These are phyloP conservation scores for Bhutanitis thaidina DNA, from an alignment of 2,888 invertebrate genomes.

Conservation along the genomic window DNA sequence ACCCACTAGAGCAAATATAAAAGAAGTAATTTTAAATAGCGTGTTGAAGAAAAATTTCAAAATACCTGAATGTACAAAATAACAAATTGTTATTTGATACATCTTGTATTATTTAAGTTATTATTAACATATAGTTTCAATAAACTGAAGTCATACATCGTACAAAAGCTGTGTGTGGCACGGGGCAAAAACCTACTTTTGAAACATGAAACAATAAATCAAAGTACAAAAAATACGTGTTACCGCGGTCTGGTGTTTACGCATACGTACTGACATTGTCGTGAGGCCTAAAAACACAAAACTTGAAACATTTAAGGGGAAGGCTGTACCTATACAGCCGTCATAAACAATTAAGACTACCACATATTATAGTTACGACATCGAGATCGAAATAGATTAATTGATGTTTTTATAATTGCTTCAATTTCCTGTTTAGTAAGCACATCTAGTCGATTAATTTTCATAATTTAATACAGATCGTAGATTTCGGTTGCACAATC, in stretches of 20 bases:
- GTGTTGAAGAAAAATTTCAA: too few species aligned
- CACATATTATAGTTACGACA: conserved; percentile 20
- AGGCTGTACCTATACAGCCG: conserved; percentile 21
- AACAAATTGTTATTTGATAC: too few species aligned
- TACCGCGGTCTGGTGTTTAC: conserved; percentile 69
- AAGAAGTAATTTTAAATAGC: too few species aligned
- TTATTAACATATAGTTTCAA: conserved; percentile 25
- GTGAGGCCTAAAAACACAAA: conserved; percentile 50
- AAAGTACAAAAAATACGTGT: conserved; percentile 74
- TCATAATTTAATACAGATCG: conserved; percentile 17
- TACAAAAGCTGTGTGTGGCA: conserved; percentile 68
- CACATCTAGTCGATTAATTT: conserved; percentile 13
- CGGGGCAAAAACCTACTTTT: conserved; percentile 65
- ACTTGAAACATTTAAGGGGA: conserved; percentile 50
- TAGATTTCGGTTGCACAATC: conserved; percentile 22
- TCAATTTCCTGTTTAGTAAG: conserved; percentile 20
- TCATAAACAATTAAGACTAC: conserved; percentile 19
- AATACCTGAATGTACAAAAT: too few species aligned
- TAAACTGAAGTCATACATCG: conserved; percentile 45
- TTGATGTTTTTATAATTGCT: conserved; percentile 22
- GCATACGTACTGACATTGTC: conserved; percentile 64
- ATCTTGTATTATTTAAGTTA: conserved; percentile 3
- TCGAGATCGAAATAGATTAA: conserved; percentile 11
- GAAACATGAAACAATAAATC: conserved; percentile 75
- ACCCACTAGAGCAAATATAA: too few species aligned